phyloP scores from a whole-genome alignment of 2,888 invertebrate species.

The Pimpla rufipes region DNA sequence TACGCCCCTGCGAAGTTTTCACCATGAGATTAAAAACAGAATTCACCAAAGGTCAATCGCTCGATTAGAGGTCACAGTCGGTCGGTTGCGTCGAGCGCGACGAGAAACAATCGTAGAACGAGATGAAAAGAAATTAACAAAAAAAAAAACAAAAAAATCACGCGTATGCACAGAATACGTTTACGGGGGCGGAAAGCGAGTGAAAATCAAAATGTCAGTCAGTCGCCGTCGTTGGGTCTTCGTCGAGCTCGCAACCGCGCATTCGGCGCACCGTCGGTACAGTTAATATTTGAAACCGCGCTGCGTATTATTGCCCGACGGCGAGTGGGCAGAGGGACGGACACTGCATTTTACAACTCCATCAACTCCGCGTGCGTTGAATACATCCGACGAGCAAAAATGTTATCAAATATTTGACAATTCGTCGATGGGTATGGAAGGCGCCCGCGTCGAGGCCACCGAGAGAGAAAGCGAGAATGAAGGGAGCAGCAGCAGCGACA shows the following conservation, averaged over 20 bases:
- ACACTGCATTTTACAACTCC: constrained; percentile 43
- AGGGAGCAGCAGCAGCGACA: no score
- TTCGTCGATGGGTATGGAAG: constrained; percentile 20
- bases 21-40: no score
- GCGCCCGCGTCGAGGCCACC: not conserved
- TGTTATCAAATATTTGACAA: constrained; percentile 62
- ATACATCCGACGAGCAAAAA: constrained; percentile 36
- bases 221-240: not conserved
- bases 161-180: not conserved
- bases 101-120: not conserved
- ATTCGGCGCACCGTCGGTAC: not conserved
- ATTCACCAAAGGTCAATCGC: not conserved
- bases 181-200: not conserved
- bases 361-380: constrained; percentile 46
- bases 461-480: constrained; percentile 20
- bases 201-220: constrained; percentile 18
- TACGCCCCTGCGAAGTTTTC: no score
- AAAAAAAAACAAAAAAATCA: not conserved
- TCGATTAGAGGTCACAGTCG: not conserved
- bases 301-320: constrained; percentile 12
- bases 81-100: no score
- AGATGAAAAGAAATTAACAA: not conserved
- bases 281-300: constrained; percentile 23
- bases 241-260: not conserved
- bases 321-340: not conserved